Conservation (phyloP, 1,140 invertebrate species). For the Druon quercuslanigerum region DNA sequence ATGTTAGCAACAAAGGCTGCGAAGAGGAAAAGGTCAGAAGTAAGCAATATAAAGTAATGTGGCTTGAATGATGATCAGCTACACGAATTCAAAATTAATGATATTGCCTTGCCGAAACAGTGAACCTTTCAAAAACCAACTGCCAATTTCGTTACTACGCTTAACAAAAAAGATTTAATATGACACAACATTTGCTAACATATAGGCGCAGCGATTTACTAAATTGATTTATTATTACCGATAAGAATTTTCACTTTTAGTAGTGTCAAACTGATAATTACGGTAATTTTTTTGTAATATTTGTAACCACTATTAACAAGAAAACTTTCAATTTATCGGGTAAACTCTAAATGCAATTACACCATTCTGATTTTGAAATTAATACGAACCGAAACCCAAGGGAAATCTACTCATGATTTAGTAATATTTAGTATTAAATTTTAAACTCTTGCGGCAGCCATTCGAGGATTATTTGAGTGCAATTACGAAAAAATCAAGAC, state of each 20-base stretch:
- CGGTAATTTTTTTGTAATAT: neutral
- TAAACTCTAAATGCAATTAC: too few relatives aligned
- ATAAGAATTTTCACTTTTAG: neutral
- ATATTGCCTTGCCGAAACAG: neutral
- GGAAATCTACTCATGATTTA: too few relatives aligned
- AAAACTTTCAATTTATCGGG: too few relatives aligned
- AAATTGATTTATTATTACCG: neutral
- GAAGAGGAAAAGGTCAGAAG: neutral
- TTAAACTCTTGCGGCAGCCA: too few relatives aligned
- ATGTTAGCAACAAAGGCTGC: conserved; percentile 25
- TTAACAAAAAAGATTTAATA: neutral
- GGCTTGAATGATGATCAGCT: neutral
- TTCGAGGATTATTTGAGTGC: too few relatives aligned
- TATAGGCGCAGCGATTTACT: neutral
- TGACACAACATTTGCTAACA: conserved; percentile 6
- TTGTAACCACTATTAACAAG: neutral
- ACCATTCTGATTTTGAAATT: too few relatives aligned
- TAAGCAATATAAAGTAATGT: neutral
- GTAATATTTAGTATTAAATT: conserved; percentile 4
- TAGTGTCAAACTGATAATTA: neutral
- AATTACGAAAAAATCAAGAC: neutral
- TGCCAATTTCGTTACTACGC: conserved; percentile 11
- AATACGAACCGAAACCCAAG: too few relatives aligned
- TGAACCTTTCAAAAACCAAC: conserved; percentile 16
- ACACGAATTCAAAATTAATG: neutral